phyloP scores from a whole-genome alignment of 1,140 invertebrate genomes.

The Pseudomyrmex gracilis region DNA sequence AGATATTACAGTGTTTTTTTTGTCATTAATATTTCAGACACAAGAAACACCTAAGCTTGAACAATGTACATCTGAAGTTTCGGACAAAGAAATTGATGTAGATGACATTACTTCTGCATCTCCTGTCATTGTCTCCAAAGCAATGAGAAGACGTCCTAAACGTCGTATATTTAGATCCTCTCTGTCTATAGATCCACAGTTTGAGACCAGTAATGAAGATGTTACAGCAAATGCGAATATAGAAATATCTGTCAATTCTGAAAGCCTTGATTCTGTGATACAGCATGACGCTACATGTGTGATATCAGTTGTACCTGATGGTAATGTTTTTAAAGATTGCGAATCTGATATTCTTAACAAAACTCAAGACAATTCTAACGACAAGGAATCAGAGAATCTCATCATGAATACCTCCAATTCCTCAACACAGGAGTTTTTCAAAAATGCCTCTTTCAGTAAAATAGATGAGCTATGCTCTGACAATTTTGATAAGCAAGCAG shows the following conservation, averaged over 20 bases:
- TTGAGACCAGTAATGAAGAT: conserved; percentile 41
- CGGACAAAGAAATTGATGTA: conserved; percentile 16
- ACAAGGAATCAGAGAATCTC: conserved; percentile 29
- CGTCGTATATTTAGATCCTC: conserved; percentile 74
- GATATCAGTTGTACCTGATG: not conserved
- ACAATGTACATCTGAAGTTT: conserved; percentile 49
- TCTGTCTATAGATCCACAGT: conserved; percentile 8
- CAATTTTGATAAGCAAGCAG: conserved; percentile 37
- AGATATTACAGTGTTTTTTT: not conserved
- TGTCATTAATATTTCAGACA: conserved; percentile 53
- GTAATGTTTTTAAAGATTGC: not conserved
- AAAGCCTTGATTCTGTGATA: not conserved
- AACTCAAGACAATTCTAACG: not conserved
- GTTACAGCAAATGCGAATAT: not conserved
- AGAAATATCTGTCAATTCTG: conserved; percentile 4
- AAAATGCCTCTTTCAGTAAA: conserved; percentile 72
- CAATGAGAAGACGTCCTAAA: conserved; percentile 62
- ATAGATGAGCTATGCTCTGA: conserved; percentile 72
- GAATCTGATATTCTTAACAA: not conserved
- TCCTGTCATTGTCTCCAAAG: conserved; percentile 71
- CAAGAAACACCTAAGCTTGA: conserved; percentile 21
- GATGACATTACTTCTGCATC: conserved; percentile 58
- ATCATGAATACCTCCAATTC: conserved; percentile 54
- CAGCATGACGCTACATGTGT: not conserved
- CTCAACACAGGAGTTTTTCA: conserved; percentile 78